Percentiles rank a stretch among this genome's conserved stretches.
phyloP scores from a whole-genome alignment of 1,140 invertebrate species.

The Bombyx mori region ASM3026992v2 NC_085124.1:4497501-4498000 shows the following conservation, averaged over 20 bases:
- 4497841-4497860: slow-evolving; percentile 39
- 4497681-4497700: neutral
- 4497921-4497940: slow-evolving; percentile 21
- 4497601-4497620: neutral
- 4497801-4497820: slow-evolving; percentile 4
- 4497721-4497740: neutral
- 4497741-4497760: neutral
- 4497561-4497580: slow-evolving; percentile 1
- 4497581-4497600: neutral
- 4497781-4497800: neutral
- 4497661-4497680: too few relatives aligned
- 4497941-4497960: slow-evolving; percentile 16
- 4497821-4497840: slow-evolving; percentile 17
- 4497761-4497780: too few relatives aligned
- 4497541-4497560: slow-evolving; percentile 7
- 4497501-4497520: slow-evolving; percentile 4
- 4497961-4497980: slow-evolving; percentile 9
- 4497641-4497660: too few relatives aligned
- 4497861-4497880: slow-evolving; percentile 42
- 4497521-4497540: slow-evolving; percentile 1
- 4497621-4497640: too few relatives aligned
- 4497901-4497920: slow-evolving; percentile 38
- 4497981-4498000: slow-evolving; percentile 3
- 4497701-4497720: neutral
- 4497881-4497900: slow-evolving; percentile 32